Evolutionary conservation across 2,113 vertebrate genomes (phyloP).

Genomic region (Dissostichus mawsoni): DNA sequence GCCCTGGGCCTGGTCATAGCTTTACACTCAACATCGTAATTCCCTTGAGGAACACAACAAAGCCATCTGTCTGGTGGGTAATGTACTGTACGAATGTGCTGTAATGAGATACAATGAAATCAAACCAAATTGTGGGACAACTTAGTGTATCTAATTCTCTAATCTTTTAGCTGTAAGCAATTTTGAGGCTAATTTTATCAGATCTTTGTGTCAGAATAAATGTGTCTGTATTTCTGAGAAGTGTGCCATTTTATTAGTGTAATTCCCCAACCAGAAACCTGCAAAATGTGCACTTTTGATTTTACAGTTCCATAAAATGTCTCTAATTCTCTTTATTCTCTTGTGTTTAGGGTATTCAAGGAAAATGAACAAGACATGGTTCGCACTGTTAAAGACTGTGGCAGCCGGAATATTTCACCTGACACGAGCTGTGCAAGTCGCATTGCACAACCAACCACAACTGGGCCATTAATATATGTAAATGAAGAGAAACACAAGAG

Average conservation of each 20-base stretch:
- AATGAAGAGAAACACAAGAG: slow-evolving; percentile 99
- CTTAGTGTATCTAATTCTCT: slow-evolving; percentile 44
- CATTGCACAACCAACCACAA: slow-evolving; percentile 97
- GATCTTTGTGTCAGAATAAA: slow-evolving; percentile 24
- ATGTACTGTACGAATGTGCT: slow-evolving; percentile 63
- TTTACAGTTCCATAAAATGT: slow-evolving; percentile 89
- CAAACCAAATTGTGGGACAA: slow-evolving; percentile 57
- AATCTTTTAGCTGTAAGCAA: slow-evolving; percentile 19
- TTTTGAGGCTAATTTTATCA: slow-evolving; percentile 5
- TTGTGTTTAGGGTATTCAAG: slow-evolving; percentile 79
- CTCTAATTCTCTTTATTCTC: slow-evolving; percentile 67
- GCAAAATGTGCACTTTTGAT: slow-evolving; percentile 89
- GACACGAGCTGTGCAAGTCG: slow-evolving; percentile 94
- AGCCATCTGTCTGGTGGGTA: slow-evolving; percentile 64
- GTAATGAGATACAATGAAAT: slow-evolving; percentile 70
- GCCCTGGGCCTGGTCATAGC: slow-evolving; percentile 24
- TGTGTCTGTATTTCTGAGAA: slow-evolving; percentile 33
- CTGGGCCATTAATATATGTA: slow-evolving; percentile 99
- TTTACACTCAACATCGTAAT: slow-evolving; percentile 50
- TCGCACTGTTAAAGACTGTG: slow-evolving; percentile 92
- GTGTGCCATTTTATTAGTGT: slow-evolving; percentile 68
- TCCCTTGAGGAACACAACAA: slow-evolving; percentile 59
- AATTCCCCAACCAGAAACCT: slow-evolving; percentile 92
- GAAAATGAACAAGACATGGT: slow-evolving; percentile 94
- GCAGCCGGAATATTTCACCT: slow-evolving; percentile 98